These are phyloP conservation scores for Panopea generosa DNA, from an alignment of 2,888 invertebrate genomes.

Conservation along the genomic window DNA sequence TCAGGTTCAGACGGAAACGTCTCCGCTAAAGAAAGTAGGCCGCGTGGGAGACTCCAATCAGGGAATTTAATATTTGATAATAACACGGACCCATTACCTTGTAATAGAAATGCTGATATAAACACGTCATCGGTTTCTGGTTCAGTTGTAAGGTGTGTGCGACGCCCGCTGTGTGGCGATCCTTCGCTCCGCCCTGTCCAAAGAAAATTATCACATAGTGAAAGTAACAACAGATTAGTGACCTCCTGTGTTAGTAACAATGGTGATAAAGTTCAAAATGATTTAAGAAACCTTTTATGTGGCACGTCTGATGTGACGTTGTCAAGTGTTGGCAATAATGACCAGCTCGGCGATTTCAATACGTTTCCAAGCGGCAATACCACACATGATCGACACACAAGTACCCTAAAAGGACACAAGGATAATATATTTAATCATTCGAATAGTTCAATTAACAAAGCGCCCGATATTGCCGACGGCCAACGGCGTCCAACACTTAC, in stretches of 20 bases:
- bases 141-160: constrained; percentile 63
- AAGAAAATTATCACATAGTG: constrained; percentile 42
- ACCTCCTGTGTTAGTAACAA: constrained; percentile 30
- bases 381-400: constrained; percentile 33
- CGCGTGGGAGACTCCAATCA: constrained; percentile 51
- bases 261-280: constrained; percentile 62
- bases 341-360: constrained; percentile 44
- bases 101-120: constrained; percentile 30
- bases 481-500: constrained; percentile 51
- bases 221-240: constrained; percentile 43
- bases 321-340: constrained; percentile 54
- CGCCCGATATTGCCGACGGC: constrained; percentile 28
- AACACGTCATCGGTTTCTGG: constrained; percentile 44
- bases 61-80: constrained; percentile 33
- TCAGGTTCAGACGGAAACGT: constrained; percentile 41
- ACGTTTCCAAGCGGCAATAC: constrained; percentile 40
- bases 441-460: constrained; percentile 40
- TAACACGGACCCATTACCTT: constrained; percentile 24
- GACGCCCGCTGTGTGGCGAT: constrained; percentile 63
- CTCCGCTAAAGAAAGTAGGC: constrained; percentile 46
- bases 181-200: constrained; percentile 30
- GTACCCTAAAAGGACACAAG: constrained; percentile 27
- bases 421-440: constrained; percentile 51
- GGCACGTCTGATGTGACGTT: constrained; percentile 55
- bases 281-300: constrained; percentile 63